Evolutionary conservation across 64 coral and sea anemone genomes (phyloP).

Genomic region (Montipora sp.): DNA sequence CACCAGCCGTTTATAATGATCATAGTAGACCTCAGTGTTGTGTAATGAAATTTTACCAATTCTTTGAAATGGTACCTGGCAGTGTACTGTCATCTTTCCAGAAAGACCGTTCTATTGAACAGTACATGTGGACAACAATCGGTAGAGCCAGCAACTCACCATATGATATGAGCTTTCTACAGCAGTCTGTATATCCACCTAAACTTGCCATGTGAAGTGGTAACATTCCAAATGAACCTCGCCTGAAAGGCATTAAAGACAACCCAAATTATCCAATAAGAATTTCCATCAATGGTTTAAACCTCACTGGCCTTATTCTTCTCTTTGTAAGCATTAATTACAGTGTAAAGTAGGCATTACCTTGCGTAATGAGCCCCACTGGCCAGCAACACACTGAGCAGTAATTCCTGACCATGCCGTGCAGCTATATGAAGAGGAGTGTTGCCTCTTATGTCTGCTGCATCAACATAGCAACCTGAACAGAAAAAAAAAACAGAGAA

Average conservation of each 20-base stretch:
- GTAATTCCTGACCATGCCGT: constrained; percentile 91
- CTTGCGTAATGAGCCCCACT: constrained; percentile 94
- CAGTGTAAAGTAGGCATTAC: constrained; percentile 31
- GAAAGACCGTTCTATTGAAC: too few species aligned
- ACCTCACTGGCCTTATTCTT: too few species aligned
- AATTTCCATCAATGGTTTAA: too few species aligned
- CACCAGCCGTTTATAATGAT: too few species aligned
- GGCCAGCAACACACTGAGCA: constrained; percentile 93
- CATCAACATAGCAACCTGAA: constrained; percentile 92
- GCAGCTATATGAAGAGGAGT: constrained; percentile 93
- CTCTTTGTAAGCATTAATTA: neutral
- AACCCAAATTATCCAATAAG: too few species aligned
- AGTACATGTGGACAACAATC: too few species aligned
- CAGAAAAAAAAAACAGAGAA: neutral
- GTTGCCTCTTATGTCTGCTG: constrained; percentile 81
- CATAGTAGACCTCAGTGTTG: too few species aligned
- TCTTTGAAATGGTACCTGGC: too few species aligned
- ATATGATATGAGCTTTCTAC: constrained; percentile 92
- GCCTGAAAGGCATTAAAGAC: constrained; percentile 35
- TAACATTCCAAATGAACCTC: constrained; percentile 84
- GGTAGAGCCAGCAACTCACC: constrained; percentile 41
- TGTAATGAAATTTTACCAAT: too few species aligned
- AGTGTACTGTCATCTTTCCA: too few species aligned
- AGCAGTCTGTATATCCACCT: constrained; percentile 93
- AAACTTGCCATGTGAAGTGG: constrained; percentile 91